These are phyloP conservation scores for human (Homo sapiens) DNA, from an alignment of 2,113 vertebrate species.

Conservation along the genomic window GRCh38 chr6:163735501-163736000, in stretches of 20 bases:
- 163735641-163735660: not conserved
- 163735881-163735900: not conserved
- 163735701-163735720: not conserved
- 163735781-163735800: rapidly evolving
- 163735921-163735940: not conserved
- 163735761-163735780: rapidly evolving
- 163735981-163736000: rapidly evolving
- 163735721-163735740: not conserved
- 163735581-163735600: not conserved
- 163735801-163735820: rapidly evolving
- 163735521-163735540: not conserved
- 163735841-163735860: rapidly evolving
- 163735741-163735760: rapidly evolving
- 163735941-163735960: not conserved
- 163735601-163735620: not conserved
- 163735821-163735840: not conserved
- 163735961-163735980: rapidly evolving
- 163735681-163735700: not conserved
- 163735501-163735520: not conserved
- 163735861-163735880: too few species aligned
- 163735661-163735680: not conserved
- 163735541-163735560: not conserved
- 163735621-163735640: not conserved
- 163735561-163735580: not conserved
- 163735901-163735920: not conserved